Conservation (phyloP, 2,113 vertebrate species). For the Corythornis cristatus region DNA sequence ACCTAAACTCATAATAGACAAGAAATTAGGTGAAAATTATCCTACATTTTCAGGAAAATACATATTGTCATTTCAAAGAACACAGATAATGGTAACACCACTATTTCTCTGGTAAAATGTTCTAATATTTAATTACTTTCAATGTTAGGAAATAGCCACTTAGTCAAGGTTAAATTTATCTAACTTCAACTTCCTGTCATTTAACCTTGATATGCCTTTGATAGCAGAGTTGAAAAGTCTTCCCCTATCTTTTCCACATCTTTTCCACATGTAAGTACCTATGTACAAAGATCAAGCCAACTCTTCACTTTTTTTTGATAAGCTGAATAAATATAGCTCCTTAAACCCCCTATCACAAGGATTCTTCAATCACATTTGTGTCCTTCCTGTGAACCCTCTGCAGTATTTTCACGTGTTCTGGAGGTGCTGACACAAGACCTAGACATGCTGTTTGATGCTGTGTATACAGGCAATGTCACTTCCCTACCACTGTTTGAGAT, state of each 20-base stretch:
- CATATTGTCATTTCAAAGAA: not conserved
- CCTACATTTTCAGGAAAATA: not conserved
- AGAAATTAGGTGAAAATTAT: not conserved
- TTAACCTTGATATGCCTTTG: not conserved
- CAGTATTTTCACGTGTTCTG: slow-evolving; percentile 6
- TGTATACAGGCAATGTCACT: not conserved
- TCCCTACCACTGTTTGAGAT: slow-evolving; percentile 10
- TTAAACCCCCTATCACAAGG: not conserved
- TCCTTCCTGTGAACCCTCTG: slow-evolving; percentile 46
- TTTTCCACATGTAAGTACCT: slow-evolving; percentile 3
- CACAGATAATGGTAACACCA: not conserved
- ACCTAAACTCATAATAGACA: not conserved
- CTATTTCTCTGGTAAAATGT: not conserved
- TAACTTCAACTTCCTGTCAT: slow-evolving; percentile 26
- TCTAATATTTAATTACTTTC: not conserved
- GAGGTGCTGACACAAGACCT: not conserved
- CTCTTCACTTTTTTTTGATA: slow-evolving; percentile 48
- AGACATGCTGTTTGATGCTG: not conserved
- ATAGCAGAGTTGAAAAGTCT: not conserved
- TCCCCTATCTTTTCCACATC: slow-evolving; percentile 32
- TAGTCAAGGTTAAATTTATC: not conserved
- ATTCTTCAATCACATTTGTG: not conserved
- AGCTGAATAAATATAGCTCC: slow-evolving; percentile 46
- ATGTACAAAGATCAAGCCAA: not conserved
- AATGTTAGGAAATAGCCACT: not conserved